These are phyloP conservation scores for Cavia aperea DNA, from an alignment of 2,113 vertebrate genomes.

Conservation along the genomic window DNA sequence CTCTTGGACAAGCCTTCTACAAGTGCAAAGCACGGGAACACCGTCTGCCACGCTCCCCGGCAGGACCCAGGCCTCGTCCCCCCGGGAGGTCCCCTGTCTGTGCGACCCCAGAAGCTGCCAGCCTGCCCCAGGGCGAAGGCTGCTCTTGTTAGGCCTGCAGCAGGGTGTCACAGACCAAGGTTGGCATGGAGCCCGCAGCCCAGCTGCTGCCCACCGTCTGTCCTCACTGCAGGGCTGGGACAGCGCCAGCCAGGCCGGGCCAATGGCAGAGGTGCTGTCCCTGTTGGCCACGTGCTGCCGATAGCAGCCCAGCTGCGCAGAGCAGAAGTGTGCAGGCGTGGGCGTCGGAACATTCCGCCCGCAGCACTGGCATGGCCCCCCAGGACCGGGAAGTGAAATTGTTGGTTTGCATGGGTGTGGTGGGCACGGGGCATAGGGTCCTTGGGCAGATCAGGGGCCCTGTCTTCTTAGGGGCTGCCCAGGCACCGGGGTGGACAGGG, in stretches of 20 bases:
- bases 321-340: background rate
- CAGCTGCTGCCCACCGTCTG: background rate
- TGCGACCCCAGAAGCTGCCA: background rate
- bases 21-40: background rate
- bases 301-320: background rate
- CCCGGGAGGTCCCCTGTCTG: background rate
- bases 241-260: background rate
- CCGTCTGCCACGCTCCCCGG: background rate
- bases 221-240: background rate
- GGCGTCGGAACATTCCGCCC: slow-evolving; percentile 13
- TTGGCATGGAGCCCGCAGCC: background rate
- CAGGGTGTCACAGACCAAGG: background rate
- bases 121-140: background rate
- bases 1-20: background rate
- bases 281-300: fast-evolving
- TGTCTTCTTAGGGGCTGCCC: background rate
- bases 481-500: background rate
- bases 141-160: background rate
- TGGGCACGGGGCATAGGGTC: background rate
- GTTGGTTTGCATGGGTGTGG: background rate
- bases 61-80: background rate
- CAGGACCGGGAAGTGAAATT: slow-evolving; percentile 60
- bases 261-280: background rate
- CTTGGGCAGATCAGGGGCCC: fast-evolving
- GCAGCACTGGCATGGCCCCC: background rate